phyloP scores from a whole-genome alignment of 2,888 invertebrate genomes.

The Andrena flavipes region DNA sequence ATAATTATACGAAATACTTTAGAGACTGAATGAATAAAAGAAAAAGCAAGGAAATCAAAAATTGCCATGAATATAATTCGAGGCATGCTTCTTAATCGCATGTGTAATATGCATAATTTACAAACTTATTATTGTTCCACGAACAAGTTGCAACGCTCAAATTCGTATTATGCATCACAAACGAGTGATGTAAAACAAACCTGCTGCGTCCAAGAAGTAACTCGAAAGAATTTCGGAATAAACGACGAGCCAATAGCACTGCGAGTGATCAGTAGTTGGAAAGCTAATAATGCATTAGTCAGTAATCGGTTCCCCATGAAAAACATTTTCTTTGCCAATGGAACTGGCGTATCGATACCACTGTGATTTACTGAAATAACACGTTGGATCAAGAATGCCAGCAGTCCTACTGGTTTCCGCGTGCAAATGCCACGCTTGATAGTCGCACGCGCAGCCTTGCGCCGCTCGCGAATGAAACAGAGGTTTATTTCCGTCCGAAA shows the following conservation, averaged over 20 bases:
- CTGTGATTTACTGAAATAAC: slow-evolving; percentile 51
- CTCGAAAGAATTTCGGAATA: not conserved
- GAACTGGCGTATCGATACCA: slow-evolving; percentile 20
- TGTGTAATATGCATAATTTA: too few species aligned
- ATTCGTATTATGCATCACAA: not conserved
- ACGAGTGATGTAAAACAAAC: not conserved
- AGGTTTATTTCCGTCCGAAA: slow-evolving; percentile 49
- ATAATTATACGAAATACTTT: too few species aligned
- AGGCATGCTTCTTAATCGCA: too few species aligned
- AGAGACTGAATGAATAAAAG: too few species aligned
- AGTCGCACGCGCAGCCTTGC: slow-evolving; percentile 43
- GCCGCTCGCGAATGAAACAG: slow-evolving; percentile 21
- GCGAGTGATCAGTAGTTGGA: not conserved
- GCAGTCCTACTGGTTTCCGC: slow-evolving; percentile 34
- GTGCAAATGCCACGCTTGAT: slow-evolving; percentile 43
- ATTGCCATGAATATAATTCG: too few species aligned
- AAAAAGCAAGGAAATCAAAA: too few species aligned
- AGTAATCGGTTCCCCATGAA: not conserved
- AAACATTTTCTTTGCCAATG: slow-evolving; percentile 30
- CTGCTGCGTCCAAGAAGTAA: too few species aligned
- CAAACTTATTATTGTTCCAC: too few species aligned
- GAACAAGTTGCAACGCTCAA: too few species aligned
- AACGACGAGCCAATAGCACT: not conserved
- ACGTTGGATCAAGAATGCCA: slow-evolving; percentile 29
- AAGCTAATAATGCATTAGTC: not conserved